Evolutionary conservation across 2,888 invertebrate genomes (phyloP).

Genomic region (Troides helena): DNA sequence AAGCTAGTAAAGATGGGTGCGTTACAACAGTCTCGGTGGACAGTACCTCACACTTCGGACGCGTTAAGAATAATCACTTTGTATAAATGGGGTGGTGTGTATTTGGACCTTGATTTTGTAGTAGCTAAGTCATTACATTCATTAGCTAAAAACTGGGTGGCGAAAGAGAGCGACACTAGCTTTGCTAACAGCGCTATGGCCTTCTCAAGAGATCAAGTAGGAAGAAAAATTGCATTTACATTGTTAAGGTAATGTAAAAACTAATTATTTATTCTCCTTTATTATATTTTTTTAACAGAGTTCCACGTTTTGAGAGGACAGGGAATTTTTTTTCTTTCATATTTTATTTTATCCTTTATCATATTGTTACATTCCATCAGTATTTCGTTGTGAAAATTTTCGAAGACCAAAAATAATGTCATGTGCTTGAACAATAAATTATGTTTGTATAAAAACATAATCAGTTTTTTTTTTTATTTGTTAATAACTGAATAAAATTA

Average conservation of each 20-base stretch:
- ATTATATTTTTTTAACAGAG: too few species aligned
- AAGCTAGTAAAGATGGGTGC: conserved; percentile 70
- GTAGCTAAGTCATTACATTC: conserved; percentile 80
- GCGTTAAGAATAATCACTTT: conserved; percentile 83
- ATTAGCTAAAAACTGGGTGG: conserved; percentile 81
- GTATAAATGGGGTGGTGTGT: conserved; percentile 89
- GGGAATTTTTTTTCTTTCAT: too few species aligned
- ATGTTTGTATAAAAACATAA: too few species aligned
- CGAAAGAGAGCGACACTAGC: conserved; percentile 77
- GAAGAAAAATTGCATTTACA: conserved; percentile 42
- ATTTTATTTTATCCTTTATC: too few species aligned
- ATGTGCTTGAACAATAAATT: too few species aligned
- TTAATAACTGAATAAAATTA: too few species aligned
- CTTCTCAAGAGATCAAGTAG: conserved; percentile 60
- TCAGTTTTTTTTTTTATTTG: too few species aligned
- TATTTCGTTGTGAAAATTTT: too few species aligned
- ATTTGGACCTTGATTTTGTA: conserved; percentile 87
- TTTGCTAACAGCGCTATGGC: conserved; percentile 86
- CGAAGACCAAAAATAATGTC: too few species aligned
- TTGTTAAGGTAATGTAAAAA: conserved; percentile 39
- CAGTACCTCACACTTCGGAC: conserved; percentile 82
- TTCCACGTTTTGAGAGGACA: too few species aligned
- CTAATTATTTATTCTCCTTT: too few species aligned
- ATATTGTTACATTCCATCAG: too few species aligned
- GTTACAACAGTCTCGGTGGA: conserved; percentile 76